phyloP scores from a whole-genome alignment of 1,140 invertebrate genomes.

The Sitodiplosis mosellana region DNA sequence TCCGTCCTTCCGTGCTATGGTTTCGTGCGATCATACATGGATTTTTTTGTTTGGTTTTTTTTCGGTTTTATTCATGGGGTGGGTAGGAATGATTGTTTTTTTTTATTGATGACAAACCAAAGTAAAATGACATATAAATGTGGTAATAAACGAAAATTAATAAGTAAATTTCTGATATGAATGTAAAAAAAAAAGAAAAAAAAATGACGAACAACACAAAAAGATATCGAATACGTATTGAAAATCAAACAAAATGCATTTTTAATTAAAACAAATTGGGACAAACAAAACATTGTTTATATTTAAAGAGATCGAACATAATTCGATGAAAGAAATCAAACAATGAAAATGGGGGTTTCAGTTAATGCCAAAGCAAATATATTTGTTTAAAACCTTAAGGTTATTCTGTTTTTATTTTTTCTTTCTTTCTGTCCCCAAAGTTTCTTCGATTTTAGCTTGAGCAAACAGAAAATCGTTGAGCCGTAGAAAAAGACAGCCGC shows the following conservation, averaged over 20 bases:
- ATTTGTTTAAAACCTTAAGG: too few species aligned
- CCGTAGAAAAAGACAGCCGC: too few species aligned
- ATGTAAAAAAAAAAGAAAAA: neutral
- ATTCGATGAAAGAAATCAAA: too few species aligned
- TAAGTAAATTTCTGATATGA: neutral
- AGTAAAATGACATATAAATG: neutral
- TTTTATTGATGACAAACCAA: too few species aligned
- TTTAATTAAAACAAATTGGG: neutral
- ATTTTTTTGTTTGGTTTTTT: neutral
- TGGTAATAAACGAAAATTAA: neutral
- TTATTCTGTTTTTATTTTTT: too few species aligned
- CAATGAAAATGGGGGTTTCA: too few species aligned
- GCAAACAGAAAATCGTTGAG: too few species aligned
- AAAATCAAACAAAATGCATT: neutral
- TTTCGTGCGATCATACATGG: constrained; percentile 18
- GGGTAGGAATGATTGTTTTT: too few species aligned
- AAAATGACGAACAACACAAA: neutral
- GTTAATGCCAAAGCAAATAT: too few species aligned
- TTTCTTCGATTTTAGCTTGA: too few species aligned
- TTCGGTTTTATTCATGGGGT: neutral
- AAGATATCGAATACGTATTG: too few species aligned
- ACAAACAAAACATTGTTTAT: neutral
- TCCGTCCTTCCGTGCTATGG: constrained; percentile 78
- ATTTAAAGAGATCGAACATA: neutral
- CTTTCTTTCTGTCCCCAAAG: too few species aligned